These are phyloP conservation scores for Oppia nitens DNA, from an alignment of 1,140 invertebrate species.

Conservation along the genomic window DNA sequence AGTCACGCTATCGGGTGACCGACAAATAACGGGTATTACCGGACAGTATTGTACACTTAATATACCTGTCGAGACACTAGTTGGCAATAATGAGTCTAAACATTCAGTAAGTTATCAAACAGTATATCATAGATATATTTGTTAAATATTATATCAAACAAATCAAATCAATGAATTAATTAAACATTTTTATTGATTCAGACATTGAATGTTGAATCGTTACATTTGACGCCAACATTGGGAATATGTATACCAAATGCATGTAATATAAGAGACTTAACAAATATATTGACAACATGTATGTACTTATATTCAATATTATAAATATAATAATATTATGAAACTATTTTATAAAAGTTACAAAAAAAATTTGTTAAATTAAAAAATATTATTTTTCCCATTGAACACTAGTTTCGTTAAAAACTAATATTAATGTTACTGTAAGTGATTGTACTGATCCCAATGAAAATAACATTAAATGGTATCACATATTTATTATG, in stretches of 20 bases:
- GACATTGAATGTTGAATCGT: background rate
- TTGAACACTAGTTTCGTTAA: background rate
- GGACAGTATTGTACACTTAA: slow-evolving; percentile 1
- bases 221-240: background rate
- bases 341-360: no score
- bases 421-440: background rate
- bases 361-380: no score
- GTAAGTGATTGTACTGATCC: background rate
- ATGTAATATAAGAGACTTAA: background rate
- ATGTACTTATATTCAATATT: background rate
- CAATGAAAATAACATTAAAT: background rate
- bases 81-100: background rate
- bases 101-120: background rate
- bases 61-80: background rate
- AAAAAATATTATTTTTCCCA: no score
- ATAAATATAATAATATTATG: no score
- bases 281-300: background rate
- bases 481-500: background rate
- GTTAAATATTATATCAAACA: no score
- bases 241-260: background rate
- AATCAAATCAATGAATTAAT: no score
- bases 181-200: background rate
- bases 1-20: background rate
- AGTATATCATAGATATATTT: background rate
- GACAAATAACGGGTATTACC: background rate